Evolutionary conservation across 2,113 vertebrate species (phyloP), one percentile per base, ranked within the genome.

Genomic region (Theristicus caerulescens): DNA sequence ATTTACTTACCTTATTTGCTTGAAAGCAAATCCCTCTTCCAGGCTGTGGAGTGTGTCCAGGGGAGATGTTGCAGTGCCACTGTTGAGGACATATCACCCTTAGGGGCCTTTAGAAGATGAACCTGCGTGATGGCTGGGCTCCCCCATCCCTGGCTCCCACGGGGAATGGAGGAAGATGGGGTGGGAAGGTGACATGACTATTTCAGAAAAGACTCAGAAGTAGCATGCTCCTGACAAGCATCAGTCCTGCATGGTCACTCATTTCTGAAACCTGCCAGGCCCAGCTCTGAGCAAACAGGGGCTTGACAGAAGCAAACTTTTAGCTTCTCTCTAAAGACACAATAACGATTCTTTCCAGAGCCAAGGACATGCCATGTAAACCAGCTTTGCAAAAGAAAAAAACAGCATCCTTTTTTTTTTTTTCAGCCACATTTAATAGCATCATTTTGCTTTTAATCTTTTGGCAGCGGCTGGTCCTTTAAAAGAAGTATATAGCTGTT

Each of bases 1-100:
- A 95, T 96, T 95, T 91, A 46, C n/a, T 70, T 81, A 76, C 72
- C 61, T 82, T 88, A 66, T 67, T 95, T 90, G 64, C 81, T 95
- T 77, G 80, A 89, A 90, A 94, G 73, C 44, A 78, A 81, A 94
- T 66, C 38, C 38, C 15, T 84, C n/a, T 54, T 73, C 62, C 73
- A 90, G 26, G 26, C 57, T 77, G 2, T 85, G 57, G 69, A 76
- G 47, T 76, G 34, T 73, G 54, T 66, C 71, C 47, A 62, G 49
- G 36, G 42, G 12, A n/a, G 34, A 32, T 51, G 65, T 24, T 78
- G 46, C 77, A 80, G 20, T 80, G 84, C 46, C 34, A 62, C 54
- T 46, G 7, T 44, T 25, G 66, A 82, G 83, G 65, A 52, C 31
- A 8, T 44, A 62, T 74, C 73, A 55, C 76, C 38, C 57, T 57